Base-by-base conservation (phyloP, 1,140 invertebrate genomes). In the Nylanderia fulva region DNA sequence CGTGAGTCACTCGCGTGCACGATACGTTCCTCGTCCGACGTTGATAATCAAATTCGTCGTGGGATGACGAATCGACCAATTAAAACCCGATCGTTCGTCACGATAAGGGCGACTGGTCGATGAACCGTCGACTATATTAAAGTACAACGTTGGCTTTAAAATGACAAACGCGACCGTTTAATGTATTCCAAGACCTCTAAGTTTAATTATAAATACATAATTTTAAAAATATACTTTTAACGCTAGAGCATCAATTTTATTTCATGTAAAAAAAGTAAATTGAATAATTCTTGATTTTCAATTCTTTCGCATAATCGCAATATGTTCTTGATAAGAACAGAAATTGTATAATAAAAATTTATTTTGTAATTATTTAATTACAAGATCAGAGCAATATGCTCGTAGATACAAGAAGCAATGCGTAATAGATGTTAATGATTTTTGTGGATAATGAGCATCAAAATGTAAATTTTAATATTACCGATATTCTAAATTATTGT, bases 31-130 rank as follows among this genome's bases (percentile, higher is more conserved):
- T 92, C 82, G 86, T 79, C 87, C 90, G 91, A 94, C 92, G 88
- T 91, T 94, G 94, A 94, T 95, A 94, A 94, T 94, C 94, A 94
- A 94, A 93, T 93, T 95, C 93, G 91, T 92, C 90, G 91, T 90
- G 91, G 92, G 92, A 94, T 95, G 93, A 94, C 94, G 94, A 95
- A 95, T 94, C 93, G 93, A 89, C 93, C 93, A 95, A 95, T 94
- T 94, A 95, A 94, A 94, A 93, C 91, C 88, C 91, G 94, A 94
- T 95, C 92, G 90, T 91, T 88, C 87, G 87, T 86, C 85, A 86
- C 86, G 94, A 95, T 94, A 94, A 94, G 90, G 85, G 86, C 89
- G 91, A 90, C 91, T 91, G 92, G 91, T 91, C 92, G 93, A 94
- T 94, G 91, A 91, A 90, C 90, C 80, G 85, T 39, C 86, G 29